Conservation (phyloP, 2,797 vertebrate species). For the Oreochromis grahami region DNA sequence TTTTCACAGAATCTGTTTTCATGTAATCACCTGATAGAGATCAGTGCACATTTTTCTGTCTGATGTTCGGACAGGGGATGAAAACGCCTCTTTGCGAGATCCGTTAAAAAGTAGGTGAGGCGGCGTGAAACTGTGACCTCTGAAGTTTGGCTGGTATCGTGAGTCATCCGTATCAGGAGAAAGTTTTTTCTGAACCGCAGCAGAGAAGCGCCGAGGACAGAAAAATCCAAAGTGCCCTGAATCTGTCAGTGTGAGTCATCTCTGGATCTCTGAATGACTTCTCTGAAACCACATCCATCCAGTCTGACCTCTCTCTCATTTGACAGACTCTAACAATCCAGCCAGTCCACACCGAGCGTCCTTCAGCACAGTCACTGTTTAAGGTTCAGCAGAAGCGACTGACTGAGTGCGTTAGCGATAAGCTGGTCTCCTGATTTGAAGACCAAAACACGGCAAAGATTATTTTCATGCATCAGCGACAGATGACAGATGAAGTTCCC, state of each 20-base stretch:
- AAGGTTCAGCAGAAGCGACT: not conserved
- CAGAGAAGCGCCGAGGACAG: not conserved
- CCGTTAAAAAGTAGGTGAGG: not conserved
- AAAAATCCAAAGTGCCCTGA: not conserved
- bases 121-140: not conserved
- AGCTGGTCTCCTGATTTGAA: not conserved
- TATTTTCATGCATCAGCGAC: not conserved
- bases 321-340: not conserved
- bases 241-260: not conserved
- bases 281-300: not conserved
- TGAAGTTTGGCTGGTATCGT: not conserved
- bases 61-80: not conserved
- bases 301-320: not conserved
- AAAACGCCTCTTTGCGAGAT: not conserved
- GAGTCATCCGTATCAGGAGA: constrained; percentile 52
- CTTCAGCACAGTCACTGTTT: not conserved
- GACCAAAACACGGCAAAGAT: not conserved
- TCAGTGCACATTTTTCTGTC: not conserved
- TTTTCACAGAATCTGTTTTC: not conserved
- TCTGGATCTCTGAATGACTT: not conserved
- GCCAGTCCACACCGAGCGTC: not conserved
- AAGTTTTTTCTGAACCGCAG: constrained; percentile 39
- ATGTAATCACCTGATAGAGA: not conserved
- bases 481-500: not conserved
- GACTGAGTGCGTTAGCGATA: not conserved